Evolutionary conservation across 2,888 invertebrate genomes (phyloP).

Genomic region (Achlya flavicornis): DNA sequence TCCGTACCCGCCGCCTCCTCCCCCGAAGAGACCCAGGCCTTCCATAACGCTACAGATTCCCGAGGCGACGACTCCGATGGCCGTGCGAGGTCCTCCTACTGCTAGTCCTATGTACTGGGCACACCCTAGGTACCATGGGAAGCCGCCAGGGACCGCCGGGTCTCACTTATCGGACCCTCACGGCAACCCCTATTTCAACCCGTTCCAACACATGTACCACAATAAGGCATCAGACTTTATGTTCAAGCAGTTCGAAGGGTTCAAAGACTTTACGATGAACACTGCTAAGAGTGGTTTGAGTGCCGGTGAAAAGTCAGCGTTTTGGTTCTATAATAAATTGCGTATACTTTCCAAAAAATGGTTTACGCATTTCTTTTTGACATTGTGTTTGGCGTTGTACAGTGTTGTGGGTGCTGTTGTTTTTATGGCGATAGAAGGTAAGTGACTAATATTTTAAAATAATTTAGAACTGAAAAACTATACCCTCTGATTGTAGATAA

Average conservation of each 20-base stretch:
- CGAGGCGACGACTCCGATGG: slow-evolving; percentile 45
- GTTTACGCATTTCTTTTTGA: slow-evolving; percentile 95
- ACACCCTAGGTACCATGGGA: slow-evolving; percentile 55
- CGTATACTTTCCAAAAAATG: slow-evolving; percentile 90
- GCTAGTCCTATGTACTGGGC: slow-evolving; percentile 53
- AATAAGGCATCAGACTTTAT: slow-evolving; percentile 90
- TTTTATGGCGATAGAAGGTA: slow-evolving; percentile 92
- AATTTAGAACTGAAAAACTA: too few relatives aligned
- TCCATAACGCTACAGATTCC: slow-evolving; percentile 81
- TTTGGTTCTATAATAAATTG: slow-evolving; percentile 91
- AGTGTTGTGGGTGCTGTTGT: slow-evolving; percentile 92
- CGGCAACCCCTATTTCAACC: slow-evolving; percentile 67
- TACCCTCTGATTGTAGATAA: too few relatives aligned
- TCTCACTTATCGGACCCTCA: slow-evolving; percentile 68
- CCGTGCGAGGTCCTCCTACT: slow-evolving; percentile 52
- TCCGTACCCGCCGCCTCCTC: slow-evolving; percentile 70
- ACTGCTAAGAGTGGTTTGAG: slow-evolving; percentile 91
- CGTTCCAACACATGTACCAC: slow-evolving; percentile 80
- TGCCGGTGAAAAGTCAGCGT: slow-evolving; percentile 92
- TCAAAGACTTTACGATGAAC: slow-evolving; percentile 89
- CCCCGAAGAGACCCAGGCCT: slow-evolving; percentile 66
- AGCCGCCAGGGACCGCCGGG: slow-evolving; percentile 58
- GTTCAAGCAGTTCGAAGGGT: slow-evolving; percentile 91
- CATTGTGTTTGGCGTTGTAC: slow-evolving; percentile 90
- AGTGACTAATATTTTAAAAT: slow-evolving; percentile 52